Evolutionary conservation across 2,113 vertebrate genomes (phyloP), one percentile per base, ranked within the genome.

Genomic region (Onychostruthus taczanowskii): DNA sequence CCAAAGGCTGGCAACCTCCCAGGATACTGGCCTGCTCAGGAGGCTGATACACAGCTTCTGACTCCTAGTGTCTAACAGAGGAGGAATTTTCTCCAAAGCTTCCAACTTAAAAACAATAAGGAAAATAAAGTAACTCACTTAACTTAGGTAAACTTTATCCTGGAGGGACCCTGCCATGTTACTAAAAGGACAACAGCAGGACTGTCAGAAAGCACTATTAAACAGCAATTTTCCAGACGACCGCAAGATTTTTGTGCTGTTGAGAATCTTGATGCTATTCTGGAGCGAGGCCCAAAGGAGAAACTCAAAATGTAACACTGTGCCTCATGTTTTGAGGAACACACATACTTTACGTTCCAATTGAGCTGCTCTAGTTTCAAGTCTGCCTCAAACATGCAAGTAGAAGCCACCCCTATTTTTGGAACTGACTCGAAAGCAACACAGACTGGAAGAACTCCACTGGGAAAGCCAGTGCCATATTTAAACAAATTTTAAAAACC

Each of bases 361-460:
- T 1, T 50, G 77, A 92, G 93, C 70, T 85, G 90, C 61, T 95
- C 59, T n/a, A 69, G 47, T 88, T 96, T 80, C 39, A 85, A 66
- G 30, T 18, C 73, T 59, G 46, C 53, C 77, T 86, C 76, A 76
- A 75, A 84, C 50, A 76, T 0, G 0, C 62, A 50, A 77, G 87
- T 23, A 83, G 72, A 27, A 95, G 82, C 56, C 56, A 83, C 63
- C 39, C 55, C 83, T 92, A 78, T 90, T 95, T 94, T 77, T 88
- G 92, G 78, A 93, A 67, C 59, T 67, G 72, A 87, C 59, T 93
- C 5, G 22, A 79, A 90, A 75, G 52, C 86, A 89, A 70, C 47
- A 52, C 52, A 69, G 76, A 43, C 59, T 95, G 91, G 33, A 78
- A 78, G 69, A 89, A 67, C 47, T 95, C 93, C 64, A 46, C 1